These are phyloP conservation scores for Vultur gryphus DNA, from an alignment of 2,797 vertebrate species.

Conservation along the genomic window DNA sequence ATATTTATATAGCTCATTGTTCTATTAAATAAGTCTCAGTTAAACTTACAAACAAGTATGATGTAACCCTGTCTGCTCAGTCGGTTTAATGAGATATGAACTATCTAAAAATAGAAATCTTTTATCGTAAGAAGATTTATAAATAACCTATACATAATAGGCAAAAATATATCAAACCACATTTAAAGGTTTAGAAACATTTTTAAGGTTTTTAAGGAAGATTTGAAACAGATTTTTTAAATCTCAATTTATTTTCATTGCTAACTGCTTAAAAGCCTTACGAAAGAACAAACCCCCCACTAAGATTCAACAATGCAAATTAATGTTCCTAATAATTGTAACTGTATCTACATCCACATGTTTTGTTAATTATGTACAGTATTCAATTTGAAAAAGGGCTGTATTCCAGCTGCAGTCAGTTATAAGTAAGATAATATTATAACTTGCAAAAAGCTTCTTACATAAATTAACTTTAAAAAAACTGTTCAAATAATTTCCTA, in stretches of 20 bases:
- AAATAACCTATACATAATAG: not conserved
- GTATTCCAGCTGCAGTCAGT: not conserved
- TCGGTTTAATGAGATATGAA: not conserved
- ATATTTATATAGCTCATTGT: not conserved
- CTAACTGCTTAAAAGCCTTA: constrained; percentile 14
- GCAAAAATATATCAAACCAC: not conserved
- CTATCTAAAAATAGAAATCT: constrained; percentile 8
- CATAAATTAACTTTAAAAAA: not conserved
- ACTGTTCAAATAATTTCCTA: constrained; percentile 1
- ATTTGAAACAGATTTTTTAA: constrained; percentile 1
- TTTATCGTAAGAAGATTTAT: not conserved
- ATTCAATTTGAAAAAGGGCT: not conserved
- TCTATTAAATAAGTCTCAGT: not conserved
- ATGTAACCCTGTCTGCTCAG: not conserved
- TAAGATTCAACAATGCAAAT: constrained; percentile 34
- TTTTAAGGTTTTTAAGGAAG: constrained; percentile 9
- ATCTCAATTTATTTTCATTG: constrained; percentile 8
- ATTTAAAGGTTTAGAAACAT: not conserved
- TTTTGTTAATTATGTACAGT: constrained; percentile 28
- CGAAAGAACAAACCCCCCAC: constrained; percentile 15
- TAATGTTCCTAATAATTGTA: constrained; percentile 37
- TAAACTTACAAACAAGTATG: constrained; percentile 17
- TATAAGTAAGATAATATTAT: not conserved
- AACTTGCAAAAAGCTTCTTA: constrained; percentile 17
- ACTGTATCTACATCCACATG: constrained; percentile 1